Conservation (phyloP, 53 echinoderm and acorn worm species). For the Pentamera pediparva region DNA sequence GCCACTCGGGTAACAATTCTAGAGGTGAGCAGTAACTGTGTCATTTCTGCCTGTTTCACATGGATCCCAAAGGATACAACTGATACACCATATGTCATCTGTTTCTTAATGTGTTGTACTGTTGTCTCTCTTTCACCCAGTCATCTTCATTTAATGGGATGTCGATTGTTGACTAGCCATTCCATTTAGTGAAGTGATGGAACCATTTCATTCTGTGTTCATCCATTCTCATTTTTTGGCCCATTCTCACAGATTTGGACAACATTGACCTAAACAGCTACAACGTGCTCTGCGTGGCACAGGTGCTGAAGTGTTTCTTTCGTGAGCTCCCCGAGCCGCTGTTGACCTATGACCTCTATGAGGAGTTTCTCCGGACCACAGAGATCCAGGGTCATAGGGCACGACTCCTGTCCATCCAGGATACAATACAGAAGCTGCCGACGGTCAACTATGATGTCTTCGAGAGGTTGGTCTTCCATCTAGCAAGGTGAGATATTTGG, state of each 20-base stretch:
- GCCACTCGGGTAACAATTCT: too few relatives aligned
- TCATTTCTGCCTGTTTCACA: too few relatives aligned
- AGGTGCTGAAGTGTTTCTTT: constrained; percentile 96
- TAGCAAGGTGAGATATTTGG: constrained; percentile 81
- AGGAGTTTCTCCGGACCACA: constrained; percentile 82
- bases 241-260: constrained; percentile 52
- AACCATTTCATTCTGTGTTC: too few relatives aligned
- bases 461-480: constrained; percentile 87
- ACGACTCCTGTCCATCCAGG: constrained; percentile 64
- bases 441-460: constrained; percentile 73
- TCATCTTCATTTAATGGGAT: too few relatives aligned
- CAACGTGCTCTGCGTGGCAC: constrained; percentile 81
- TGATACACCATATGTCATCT: too few relatives aligned
- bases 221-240: too few relatives aligned
- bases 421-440: constrained; percentile 84
- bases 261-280: constrained; percentile 64
- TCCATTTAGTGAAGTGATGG: too few relatives aligned
- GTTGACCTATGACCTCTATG: constrained; percentile 94
- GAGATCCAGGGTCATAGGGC: constrained; percentile 66
- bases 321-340: constrained; percentile 93
- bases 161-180: too few relatives aligned
- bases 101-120: too few relatives aligned
- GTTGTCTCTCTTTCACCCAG: too few relatives aligned
- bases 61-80: too few relatives aligned
- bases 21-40: too few relatives aligned